Evolutionary conservation across 2,888 invertebrate genomes (phyloP), one percentile per base, ranked within the genome.

Genomic region (Drosophila imparisetae): DNA sequence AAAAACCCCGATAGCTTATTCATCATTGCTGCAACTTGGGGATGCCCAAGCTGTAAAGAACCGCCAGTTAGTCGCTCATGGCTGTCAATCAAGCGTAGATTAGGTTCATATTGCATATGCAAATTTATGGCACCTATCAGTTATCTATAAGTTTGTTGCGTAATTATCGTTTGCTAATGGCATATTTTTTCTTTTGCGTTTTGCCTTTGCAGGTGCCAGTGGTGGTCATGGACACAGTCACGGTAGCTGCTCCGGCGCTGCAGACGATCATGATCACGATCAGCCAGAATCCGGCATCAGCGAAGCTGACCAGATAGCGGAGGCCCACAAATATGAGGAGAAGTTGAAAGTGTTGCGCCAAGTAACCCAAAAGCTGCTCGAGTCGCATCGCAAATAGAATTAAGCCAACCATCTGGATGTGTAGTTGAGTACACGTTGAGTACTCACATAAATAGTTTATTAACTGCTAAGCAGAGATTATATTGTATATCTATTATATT

Each of bases 181-280:
- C 45, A 2, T 4, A 15, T 27, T 55, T 50, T 4, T 36, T 55
- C 10, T 50, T 21, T 36, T 54, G 0, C 27, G 10, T 34, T 54
- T 2, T 42, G 55, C 13, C 7, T 50, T 66, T 65, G 6, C 78
- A 85, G 85, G 82, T 61, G 86, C 85, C 52, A 78, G 57, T 45
- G 82, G 73, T 18, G 89, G 89, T 18, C 85, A 85, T 30, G 89
- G 89, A 6, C 85, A 85, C 15, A 85, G 85, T 54, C 85, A 85
- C 64, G 80, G 89, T 64, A 71, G 66, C 52, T 55, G 84, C 61
- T 32, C 58, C 18, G 21, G 58, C 3, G 8, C 68, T 8, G 45
- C 1, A 2, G 68, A 75, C 6, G 70, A 64, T 27, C 60, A 34
- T 10, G 21, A 53, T 21, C 55, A 55, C 2, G 55, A 75, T 10